Evolutionary conservation across 2,797 vertebrate species (phyloP), one percentile per base, ranked within the genome.

Genomic region (Artibeus lituratus): DNA sequence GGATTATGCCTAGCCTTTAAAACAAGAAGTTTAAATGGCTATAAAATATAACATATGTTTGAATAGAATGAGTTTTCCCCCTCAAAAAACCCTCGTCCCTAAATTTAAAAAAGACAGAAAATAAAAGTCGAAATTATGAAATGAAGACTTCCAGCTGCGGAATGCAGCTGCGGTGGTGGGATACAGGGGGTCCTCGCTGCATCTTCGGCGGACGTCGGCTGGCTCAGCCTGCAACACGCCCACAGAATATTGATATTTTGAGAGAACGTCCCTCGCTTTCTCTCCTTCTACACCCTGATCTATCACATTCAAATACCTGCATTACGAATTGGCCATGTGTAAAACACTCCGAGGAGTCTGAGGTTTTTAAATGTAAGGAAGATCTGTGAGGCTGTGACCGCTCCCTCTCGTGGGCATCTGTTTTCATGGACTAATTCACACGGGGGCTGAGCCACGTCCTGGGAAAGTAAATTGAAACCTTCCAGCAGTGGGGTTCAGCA

Each of bases 101-200:
- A 82, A 37, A 37, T 74, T 82, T 59, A n/a, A 37, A 73, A 42
- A 82, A 76, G 35, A 47, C 3, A 67, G 7, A 12, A 90, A 77
- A 53, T 32, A 90, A 90, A 92, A 74, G n/a, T 92, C 35, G 11
- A 87, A 62, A 81, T 59, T 70, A 35, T 55, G 39, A 92, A 82
- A 55, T 42, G 35, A 44, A 19, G 77, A 59, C 84, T 81, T 87
- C 67, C 29, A 90, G 32, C 5, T 19, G 10, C 9, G 53, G 37
- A 44, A 35, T 70, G 85, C 37, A 37, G 44, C n/a, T 65, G 53
- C 22, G 35, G 1, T 70, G 44, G 37, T 26, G 22, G 57, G 18
- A 18, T 24, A 57, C 44, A 18, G 11, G 7, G 8, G 12, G 49
- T 57, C 57, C 51, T 10, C 10, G 11, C 10, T 32, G 35, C 19